Percentiles rank a stretch among this genome's conserved stretches.
Evolutionary conservation across 2,113 vertebrate species (phyloP).

Genomic region (Psilopogon haemacephalus): DNA sequence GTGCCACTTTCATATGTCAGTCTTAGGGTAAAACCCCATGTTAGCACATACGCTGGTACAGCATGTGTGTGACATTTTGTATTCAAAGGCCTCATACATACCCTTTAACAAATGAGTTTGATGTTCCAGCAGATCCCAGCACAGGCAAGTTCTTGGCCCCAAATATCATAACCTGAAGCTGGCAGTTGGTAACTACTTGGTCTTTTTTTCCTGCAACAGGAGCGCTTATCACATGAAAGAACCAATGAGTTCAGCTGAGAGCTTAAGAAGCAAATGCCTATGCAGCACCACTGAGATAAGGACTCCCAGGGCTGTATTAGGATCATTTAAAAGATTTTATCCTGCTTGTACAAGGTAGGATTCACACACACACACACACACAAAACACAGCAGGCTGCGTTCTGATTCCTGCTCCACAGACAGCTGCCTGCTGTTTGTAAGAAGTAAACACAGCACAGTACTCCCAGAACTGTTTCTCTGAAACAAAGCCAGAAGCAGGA

Average conservation of each 20-base stretch:
- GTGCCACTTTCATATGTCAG: neutral
- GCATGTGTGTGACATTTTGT: neutral
- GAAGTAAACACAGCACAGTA: neutral
- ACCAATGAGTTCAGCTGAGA: neutral
- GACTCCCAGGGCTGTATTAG: neutral
- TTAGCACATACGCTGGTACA: neutral
- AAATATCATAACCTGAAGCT: constrained; percentile 77
- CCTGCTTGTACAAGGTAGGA: neutral
- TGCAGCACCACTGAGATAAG: neutral
- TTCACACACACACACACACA: neutral
- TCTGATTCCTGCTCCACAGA: neutral
- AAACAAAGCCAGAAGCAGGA: neutral
- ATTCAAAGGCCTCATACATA: constrained; percentile 40
- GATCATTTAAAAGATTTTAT: neutral
- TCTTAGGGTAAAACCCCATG: neutral
- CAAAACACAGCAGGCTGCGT: neutral
- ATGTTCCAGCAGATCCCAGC: constrained; percentile 68
- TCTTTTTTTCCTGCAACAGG: constrained; percentile 47
- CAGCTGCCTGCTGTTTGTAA: neutral
- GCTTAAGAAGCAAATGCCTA: neutral
- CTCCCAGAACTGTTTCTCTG: neutral
- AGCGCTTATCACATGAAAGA: neutral
- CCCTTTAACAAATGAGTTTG: constrained; percentile 79
- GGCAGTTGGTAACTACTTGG: constrained; percentile 27
- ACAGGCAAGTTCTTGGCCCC: constrained; percentile 73